These are phyloP conservation scores for Python bivittatus DNA, from an alignment of 2,113 vertebrate species.

Conservation along the genomic window DNA sequence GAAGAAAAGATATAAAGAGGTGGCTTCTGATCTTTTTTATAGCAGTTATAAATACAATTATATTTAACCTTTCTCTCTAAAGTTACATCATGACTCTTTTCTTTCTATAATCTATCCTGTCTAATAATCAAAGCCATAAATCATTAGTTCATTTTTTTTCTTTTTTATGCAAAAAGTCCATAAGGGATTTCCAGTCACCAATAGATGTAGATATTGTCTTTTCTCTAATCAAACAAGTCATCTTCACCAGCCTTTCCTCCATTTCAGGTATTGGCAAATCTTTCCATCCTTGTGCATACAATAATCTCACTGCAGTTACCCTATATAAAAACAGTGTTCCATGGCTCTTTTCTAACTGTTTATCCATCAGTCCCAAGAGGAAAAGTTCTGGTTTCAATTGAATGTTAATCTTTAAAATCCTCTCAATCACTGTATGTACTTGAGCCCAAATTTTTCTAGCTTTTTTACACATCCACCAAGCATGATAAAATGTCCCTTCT, in stretches of 20 bases:
- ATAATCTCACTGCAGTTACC: neutral
- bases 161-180: neutral
- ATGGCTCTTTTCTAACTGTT: neutral
- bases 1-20: too few relatives aligned
- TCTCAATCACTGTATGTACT: too few relatives aligned
- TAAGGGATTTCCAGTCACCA: neutral
- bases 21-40: too few relatives aligned
- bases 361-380: neutral
- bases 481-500: too few relatives aligned
- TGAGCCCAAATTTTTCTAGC: too few relatives aligned
- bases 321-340: neutral
- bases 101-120: neutral
- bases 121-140: neutral
- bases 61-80: neutral
- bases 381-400: neutral
- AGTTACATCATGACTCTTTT: neutral
- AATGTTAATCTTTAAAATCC: neutral
- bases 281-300: neutral
- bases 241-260: neutral
- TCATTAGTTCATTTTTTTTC: neutral
- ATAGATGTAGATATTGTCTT: neutral
- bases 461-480: neutral
- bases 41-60: too few relatives aligned
- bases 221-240: neutral
- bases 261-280: neutral